Evolutionary conservation across 2,113 vertebrate species (phyloP).

Genomic region (Cololabis saira): DNA sequence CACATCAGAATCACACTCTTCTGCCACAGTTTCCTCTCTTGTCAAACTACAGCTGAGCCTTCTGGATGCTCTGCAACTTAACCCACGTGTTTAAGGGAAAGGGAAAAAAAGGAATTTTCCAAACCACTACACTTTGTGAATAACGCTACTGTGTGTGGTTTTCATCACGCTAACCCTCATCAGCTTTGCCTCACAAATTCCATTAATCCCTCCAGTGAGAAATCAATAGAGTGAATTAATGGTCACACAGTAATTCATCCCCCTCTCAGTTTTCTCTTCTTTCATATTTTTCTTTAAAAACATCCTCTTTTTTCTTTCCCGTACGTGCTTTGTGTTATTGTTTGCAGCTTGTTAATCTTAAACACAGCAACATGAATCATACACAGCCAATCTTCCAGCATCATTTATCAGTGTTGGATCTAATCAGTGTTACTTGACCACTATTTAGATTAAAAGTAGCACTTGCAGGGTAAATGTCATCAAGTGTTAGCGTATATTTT

Average conservation of each 20-base stretch:
- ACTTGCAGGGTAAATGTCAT: too few species aligned
- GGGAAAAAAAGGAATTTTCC: slow-evolving; percentile 27
- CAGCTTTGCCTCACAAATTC: slow-evolving; percentile 68
- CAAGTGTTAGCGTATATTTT: too few species aligned
- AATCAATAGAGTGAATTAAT: slow-evolving; percentile 73
- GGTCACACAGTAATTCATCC: slow-evolving; percentile 63
- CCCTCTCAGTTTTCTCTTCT: slow-evolving; percentile 11
- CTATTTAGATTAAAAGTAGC: too few species aligned
- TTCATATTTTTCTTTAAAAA: slow-evolving; percentile 18
- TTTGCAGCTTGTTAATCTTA: background rate
- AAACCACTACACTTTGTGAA: slow-evolving; percentile 27
- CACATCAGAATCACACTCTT: slow-evolving; percentile 41
- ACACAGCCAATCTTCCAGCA: too few species aligned
- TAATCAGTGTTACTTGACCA: too few species aligned
- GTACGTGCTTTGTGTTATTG: background rate
- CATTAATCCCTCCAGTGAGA: slow-evolving; percentile 68
- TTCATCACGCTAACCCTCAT: slow-evolving; percentile 61
- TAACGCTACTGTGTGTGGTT: slow-evolving; percentile 15
- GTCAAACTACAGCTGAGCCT: slow-evolving; percentile 54
- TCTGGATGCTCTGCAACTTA: slow-evolving; percentile 40
- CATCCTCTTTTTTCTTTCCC: background rate
- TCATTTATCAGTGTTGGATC: too few species aligned
- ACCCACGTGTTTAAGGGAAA: slow-evolving; percentile 20
- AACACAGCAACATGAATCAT: background rate
- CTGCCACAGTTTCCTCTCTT: slow-evolving; percentile 35